phyloP scores from a whole-genome alignment of 2,113 vertebrate species.

The Osmerus mordax region DNA sequence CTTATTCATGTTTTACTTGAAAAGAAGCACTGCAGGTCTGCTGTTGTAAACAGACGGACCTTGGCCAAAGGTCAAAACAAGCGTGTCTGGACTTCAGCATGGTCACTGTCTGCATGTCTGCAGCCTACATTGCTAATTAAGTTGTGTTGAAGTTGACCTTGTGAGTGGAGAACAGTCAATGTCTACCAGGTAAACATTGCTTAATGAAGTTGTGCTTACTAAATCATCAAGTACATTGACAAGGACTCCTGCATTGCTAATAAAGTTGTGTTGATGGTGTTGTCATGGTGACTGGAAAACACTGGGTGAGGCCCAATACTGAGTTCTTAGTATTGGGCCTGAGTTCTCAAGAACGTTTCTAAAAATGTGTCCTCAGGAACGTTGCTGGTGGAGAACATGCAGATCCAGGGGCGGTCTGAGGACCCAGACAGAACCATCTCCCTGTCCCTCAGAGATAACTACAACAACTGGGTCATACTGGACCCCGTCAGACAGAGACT shows the following conservation, averaged over 20 bases:
- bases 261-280: neutral
- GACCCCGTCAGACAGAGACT: constrained; percentile 85
- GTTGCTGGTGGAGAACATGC: constrained; percentile 93
- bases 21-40: too few relatives aligned
- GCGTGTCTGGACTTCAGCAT: too few relatives aligned
- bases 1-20: too few relatives aligned
- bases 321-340: too few relatives aligned
- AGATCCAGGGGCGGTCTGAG: constrained; percentile 91
- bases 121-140: neutral
- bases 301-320: too few relatives aligned
- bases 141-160: neutral
- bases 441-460: constrained; percentile 86
- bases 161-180: neutral
- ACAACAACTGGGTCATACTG: constrained; percentile 90
- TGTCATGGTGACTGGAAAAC: too few relatives aligned
- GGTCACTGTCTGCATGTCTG: too few relatives aligned
- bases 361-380: constrained; percentile 78
- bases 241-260: neutral
- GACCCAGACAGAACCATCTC: constrained; percentile 88
- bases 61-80: too few relatives aligned
- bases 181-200: neutral
- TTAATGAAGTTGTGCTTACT: neutral
- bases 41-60: too few relatives aligned
- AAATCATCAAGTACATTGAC: too few relatives aligned
- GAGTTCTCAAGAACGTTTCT: neutral